Percentiles rank a stretch among this genome's conserved stretches.
Conservation (phyloP, 2,888 invertebrate genomes). For the Acrocyrtus sp. region DNA sequence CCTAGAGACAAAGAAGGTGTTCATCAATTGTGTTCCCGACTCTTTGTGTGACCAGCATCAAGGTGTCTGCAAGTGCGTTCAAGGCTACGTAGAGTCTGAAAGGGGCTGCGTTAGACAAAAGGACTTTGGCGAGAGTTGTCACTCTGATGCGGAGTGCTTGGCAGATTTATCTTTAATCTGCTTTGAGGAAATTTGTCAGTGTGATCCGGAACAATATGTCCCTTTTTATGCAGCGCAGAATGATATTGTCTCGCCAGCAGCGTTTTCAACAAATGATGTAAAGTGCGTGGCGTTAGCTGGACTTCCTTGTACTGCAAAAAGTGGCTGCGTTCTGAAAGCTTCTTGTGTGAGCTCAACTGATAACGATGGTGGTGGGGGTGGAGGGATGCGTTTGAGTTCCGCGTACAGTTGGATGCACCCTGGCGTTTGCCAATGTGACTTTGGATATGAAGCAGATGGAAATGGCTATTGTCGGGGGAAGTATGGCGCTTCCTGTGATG, state of each 20-base stretch:
- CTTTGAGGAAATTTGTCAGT: conserved; percentile 36
- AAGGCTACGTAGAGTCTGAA: conserved; percentile 22
- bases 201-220: conserved; percentile 18
- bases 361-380: no score
- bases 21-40: conserved; percentile 31
- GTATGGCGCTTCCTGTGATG: conserved; percentile 26
- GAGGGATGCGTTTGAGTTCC: neutral
- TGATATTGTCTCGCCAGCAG: no score
- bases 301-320: conserved; percentile 8
- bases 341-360: conserved; percentile 13
- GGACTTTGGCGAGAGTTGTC: conserved; percentile 24
- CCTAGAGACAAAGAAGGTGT: conserved; percentile 31
- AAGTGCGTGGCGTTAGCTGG: conserved; percentile 30
- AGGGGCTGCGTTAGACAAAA: conserved; percentile 24
- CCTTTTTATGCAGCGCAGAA: neutral
- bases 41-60: conserved; percentile 32
- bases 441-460: conserved; percentile 20
- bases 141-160: conserved; percentile 31
- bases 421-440: conserved; percentile 25
- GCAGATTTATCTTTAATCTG: conserved; percentile 24
- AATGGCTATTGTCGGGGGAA: conserved; percentile 15
- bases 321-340: conserved; percentile 24
- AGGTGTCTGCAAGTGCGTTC: conserved; percentile 35
- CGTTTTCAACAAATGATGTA: neutral
- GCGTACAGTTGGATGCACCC: conserved; percentile 11